Conservation (phyloP, 2,888 invertebrate genomes). For the Keiferia lycopersicella region DNA sequence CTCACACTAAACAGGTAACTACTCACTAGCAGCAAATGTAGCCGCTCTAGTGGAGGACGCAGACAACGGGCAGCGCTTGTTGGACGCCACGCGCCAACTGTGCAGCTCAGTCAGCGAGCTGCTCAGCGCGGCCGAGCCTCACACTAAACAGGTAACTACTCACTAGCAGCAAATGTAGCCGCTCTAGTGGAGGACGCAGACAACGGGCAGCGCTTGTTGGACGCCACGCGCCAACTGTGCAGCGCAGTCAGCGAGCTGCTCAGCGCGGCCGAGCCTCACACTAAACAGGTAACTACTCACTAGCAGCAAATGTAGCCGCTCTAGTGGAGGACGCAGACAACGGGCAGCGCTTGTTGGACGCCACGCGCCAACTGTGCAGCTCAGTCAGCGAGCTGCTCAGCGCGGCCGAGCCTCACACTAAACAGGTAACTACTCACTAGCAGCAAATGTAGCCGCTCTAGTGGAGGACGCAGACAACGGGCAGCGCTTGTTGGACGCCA, state of each 20-base stretch:
- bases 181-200: conserved; percentile 94
- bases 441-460: too few species aligned
- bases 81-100: conserved; percentile 95
- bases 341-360: conserved; percentile 93
- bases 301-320: too few species aligned
- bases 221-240: conserved; percentile 95
- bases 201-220: conserved; percentile 91
- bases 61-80: conserved; percentile 89
- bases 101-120: conserved; percentile 97
- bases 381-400: conserved; percentile 97
- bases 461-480: conserved; percentile 93
- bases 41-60: conserved; percentile 96
- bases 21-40: too few species aligned
- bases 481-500: conserved; percentile 93
- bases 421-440: too few species aligned
- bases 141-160: too few species aligned
- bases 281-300: too few species aligned
- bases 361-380: conserved; percentile 93
- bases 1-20: too few species aligned
- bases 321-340: conserved; percentile 93
- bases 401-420: conserved; percentile 97
- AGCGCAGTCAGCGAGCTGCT: conserved; percentile 96
- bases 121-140: conserved; percentile 97
- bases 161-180: too few species aligned
- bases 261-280: conserved; percentile 97